A percentile compares a stretch with the other conserved stretches of the same genome.
phyloP scores from a whole-genome alignment of 1,140 invertebrate species.

The Penaeus chinensis region DNA sequence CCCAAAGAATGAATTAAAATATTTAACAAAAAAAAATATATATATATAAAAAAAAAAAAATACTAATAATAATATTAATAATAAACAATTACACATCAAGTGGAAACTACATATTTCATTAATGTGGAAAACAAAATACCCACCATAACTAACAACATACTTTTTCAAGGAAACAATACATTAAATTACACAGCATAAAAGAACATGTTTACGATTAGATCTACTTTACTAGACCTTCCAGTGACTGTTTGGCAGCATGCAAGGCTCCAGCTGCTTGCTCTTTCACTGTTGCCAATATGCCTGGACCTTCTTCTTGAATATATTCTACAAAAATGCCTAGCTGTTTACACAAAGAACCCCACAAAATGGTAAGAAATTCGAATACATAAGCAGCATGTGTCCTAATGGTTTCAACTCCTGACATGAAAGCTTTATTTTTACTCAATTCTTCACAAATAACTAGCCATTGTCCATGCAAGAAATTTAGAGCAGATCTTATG shows the following conservation, averaged over 20 bases:
- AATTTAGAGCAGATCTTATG: constrained; percentile 6
- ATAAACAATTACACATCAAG: no score
- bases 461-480: constrained; percentile 47
- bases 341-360: constrained; percentile 13
- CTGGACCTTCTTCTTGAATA: constrained; percentile 47
- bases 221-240: constrained; percentile 49
- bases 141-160: background rate
- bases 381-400: background rate
- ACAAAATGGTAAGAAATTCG: constrained; percentile 14
- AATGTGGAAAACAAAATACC: background rate
- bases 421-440: constrained; percentile 46
- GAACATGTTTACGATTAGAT: background rate
- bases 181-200: no score
- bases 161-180: background rate
- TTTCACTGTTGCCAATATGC: constrained; percentile 31
- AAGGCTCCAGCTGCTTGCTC: constrained; percentile 31
- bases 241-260: constrained; percentile 38
- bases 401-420: constrained; percentile 10
- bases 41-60: no score
- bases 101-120: no score
- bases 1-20: no score
- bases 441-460: constrained; percentile 46
- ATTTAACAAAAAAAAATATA: no score
- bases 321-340: constrained; percentile 26
- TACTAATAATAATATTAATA: no score